phyloP scores from a whole-genome alignment of 2,113 vertebrate species.

The Suricata suricatta region DNA sequence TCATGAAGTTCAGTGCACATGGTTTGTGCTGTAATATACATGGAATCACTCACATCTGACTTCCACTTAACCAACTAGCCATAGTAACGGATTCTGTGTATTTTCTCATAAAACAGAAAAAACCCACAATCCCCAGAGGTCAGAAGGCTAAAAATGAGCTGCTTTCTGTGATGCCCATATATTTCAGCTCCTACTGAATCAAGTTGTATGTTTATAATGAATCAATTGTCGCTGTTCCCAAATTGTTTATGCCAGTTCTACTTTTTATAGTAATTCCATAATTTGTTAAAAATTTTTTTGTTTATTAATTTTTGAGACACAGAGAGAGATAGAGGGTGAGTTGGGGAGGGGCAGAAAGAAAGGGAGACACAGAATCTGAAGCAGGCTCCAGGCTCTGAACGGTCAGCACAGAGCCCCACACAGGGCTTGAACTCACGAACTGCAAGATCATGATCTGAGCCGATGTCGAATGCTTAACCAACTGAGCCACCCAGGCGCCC shows the following conservation, averaged over 20 bases:
- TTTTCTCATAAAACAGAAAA: not conserved
- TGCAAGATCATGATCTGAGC: too few relatives aligned
- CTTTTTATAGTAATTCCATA: slow-evolving; percentile 35
- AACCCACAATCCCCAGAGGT: fast-evolving
- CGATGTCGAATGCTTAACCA: too few relatives aligned
- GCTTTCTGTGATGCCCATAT: not conserved
- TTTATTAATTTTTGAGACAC: too few relatives aligned
- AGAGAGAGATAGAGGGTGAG: too few relatives aligned
- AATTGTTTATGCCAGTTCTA: not conserved
- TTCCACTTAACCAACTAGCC: not conserved
- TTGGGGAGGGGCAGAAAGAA: too few relatives aligned
- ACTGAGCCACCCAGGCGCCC: too few relatives aligned
- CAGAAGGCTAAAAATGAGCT: not conserved
- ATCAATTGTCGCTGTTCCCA: not conserved
- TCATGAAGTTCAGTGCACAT: not conserved
- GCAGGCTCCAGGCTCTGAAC: too few relatives aligned
- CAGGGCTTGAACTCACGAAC: too few relatives aligned
- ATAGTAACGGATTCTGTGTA: not conserved
- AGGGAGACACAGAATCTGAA: too few relatives aligned
- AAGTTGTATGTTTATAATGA: not conserved
- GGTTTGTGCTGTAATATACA: not conserved
- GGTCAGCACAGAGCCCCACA: too few relatives aligned
- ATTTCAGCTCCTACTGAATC: fast-evolving
- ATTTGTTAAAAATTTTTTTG: not conserved
- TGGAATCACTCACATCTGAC: not conserved